These are phyloP conservation scores for Marmota monax DNA, from an alignment of 2,113 vertebrate species.

Conservation along the genomic window DNA sequence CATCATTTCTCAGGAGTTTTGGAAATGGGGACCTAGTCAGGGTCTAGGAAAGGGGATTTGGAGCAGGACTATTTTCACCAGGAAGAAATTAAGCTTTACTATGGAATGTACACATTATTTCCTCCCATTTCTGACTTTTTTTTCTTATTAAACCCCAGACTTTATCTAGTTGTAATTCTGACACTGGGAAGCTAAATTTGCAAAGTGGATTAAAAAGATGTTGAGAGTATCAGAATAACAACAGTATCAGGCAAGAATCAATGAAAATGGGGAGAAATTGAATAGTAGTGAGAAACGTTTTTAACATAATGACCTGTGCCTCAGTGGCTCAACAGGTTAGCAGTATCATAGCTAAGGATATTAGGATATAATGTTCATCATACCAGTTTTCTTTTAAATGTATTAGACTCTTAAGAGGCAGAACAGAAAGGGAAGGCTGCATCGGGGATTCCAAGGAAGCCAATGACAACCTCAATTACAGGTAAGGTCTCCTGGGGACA, in stretches of 20 bases:
- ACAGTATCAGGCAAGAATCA: background rate
- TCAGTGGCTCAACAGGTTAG: background rate
- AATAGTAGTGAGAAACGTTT: slow-evolving; percentile 9
- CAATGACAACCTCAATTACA: background rate
- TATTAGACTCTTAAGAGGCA: background rate
- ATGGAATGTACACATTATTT: background rate
- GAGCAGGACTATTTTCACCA: background rate
- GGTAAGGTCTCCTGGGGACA: background rate
- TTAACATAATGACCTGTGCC: background rate
- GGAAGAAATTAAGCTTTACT: slow-evolving; percentile 37
- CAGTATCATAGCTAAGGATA: background rate
- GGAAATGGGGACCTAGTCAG: background rate
- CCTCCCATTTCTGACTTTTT: background rate
- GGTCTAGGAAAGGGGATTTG: background rate
- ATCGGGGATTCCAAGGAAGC: background rate
- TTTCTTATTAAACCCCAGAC: background rate
- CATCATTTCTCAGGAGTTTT: background rate
- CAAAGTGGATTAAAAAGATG: background rate
- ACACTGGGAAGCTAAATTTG: slow-evolving; percentile 27
- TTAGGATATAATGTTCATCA: background rate
- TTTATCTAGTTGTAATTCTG: slow-evolving; percentile 30
- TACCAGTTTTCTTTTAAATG: background rate
- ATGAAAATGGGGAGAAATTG: background rate
- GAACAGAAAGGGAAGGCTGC: background rate
- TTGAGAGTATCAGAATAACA: background rate